Conservation (phyloP, 2,797 vertebrate species). For the Eulemur albifrons region DNA sequence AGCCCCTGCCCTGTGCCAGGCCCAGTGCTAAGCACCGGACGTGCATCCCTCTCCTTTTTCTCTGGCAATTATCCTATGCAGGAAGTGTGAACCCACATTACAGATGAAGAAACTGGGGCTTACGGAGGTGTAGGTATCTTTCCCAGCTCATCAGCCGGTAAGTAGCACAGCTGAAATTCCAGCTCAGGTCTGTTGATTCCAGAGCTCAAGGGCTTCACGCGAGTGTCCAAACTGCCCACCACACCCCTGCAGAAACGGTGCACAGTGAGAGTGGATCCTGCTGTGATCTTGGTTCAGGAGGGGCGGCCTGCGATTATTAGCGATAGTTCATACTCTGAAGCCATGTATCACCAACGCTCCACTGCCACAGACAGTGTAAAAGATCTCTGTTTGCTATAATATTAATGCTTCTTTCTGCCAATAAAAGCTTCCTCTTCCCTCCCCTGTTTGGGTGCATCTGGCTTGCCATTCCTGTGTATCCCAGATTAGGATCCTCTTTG, state of each 20-base stretch:
- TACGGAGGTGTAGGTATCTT: background rate
- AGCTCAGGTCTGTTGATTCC: background rate
- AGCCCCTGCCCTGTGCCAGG: background rate
- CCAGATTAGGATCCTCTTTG: background rate
- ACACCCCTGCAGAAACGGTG: background rate
- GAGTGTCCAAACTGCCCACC: fast-evolving
- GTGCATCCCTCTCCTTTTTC: background rate
- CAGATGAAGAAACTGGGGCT: background rate
- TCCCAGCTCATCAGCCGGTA: background rate
- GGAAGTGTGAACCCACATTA: background rate
- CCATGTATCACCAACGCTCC: background rate
- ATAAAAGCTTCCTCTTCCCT: background rate
- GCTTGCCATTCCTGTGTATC: background rate
- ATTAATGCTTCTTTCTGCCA: background rate
- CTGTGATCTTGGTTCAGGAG: background rate
- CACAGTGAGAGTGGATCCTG: background rate
- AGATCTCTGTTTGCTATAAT: background rate
- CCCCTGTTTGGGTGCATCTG: background rate
- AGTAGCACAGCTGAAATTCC: background rate
- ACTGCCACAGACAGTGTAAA: background rate
- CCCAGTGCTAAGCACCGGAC: too few species aligned
- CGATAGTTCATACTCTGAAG: background rate
- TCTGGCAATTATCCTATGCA: background rate
- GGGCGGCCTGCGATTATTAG: background rate
- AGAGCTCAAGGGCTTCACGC: background rate